phyloP scores from a whole-genome alignment of 2,113 vertebrate genomes.

The Ictidomys tridecemlineatus region DNA sequence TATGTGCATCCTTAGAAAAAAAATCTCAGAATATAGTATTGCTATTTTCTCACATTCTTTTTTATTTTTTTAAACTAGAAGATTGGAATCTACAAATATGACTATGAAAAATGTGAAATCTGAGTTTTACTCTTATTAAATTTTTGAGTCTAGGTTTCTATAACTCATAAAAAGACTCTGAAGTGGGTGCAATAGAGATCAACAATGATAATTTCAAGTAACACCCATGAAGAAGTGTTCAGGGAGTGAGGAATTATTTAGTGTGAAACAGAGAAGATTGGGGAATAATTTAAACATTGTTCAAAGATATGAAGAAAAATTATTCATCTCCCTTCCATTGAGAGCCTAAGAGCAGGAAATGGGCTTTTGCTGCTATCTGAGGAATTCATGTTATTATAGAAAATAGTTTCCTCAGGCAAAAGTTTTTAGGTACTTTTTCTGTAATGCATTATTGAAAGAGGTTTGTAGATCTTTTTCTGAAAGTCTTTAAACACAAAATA shows the following conservation, averaged over 20 bases:
- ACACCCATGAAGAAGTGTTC: constrained; percentile 67
- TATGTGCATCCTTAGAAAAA: not conserved
- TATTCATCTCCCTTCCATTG: constrained; percentile 74
- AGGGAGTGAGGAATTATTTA: constrained; percentile 77
- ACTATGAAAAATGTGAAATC: constrained; percentile 67
- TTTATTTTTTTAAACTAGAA: not conserved
- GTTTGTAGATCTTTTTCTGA: constrained; percentile 44
- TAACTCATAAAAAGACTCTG: constrained; percentile 66
- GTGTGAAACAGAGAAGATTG: constrained; percentile 75
- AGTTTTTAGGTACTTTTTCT: constrained; percentile 72
- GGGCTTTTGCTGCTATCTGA: constrained; percentile 74
- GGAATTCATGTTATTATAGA: constrained; percentile 80
- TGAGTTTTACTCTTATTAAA: constrained; percentile 67
- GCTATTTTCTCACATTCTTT: not conserved
- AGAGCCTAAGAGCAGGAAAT: constrained; percentile 76
- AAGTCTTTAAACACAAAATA: constrained; percentile 61
- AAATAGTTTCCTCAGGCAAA: constrained; percentile 80
- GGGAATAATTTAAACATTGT: constrained; percentile 80
- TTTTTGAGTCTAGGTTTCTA: constrained; percentile 58
- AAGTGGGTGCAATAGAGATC: constrained; percentile 63
- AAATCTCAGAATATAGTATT: not conserved
- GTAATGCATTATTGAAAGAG: constrained; percentile 61
- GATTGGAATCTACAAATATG: constrained; percentile 63
- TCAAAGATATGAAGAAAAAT: constrained; percentile 81
- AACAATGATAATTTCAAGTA: constrained; percentile 73